Conservation (phyloP, 2,888 invertebrate species). For the Polyploca ridens region DNA sequence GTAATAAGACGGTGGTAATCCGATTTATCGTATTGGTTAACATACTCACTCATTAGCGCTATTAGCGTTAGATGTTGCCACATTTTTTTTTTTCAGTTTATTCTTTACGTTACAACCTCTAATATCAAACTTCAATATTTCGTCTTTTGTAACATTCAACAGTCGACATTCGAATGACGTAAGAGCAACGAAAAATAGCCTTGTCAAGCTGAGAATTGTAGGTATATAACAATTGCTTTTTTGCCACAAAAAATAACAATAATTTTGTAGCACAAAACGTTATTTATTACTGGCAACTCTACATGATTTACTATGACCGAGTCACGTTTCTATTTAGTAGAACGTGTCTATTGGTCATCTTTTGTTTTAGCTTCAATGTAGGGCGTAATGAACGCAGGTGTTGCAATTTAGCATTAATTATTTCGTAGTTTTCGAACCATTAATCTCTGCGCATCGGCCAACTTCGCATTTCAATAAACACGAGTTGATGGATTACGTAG, state of each 20-base stretch:
- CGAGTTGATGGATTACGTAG: not conserved
- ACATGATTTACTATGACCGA: not conserved
- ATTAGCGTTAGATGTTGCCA: too few species aligned
- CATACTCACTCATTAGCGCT: too few species aligned
- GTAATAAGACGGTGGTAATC: too few species aligned
- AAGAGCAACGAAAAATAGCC: not conserved
- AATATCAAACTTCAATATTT: not conserved
- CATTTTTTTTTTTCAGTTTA: too few species aligned
- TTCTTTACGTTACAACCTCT: too few species aligned
- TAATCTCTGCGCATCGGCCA: not conserved
- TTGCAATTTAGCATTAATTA: not conserved
- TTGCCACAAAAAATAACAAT: not conserved
- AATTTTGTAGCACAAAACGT: not conserved
- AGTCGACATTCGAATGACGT: not conserved
- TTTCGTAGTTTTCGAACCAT: not conserved
- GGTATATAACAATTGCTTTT: not conserved
- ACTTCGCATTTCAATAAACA: not conserved
- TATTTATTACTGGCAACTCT: not conserved
- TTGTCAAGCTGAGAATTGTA: not conserved
- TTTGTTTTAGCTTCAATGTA: too few species aligned
- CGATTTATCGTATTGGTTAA: too few species aligned
- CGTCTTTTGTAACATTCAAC: not conserved
- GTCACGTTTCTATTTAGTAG: not conserved
- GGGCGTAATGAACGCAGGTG: not conserved
- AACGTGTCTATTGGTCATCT: too few species aligned